A percentile compares a stretch with the other conserved stretches of the same genome.
Conservation (phyloP, 1,140 invertebrate species). For the Thalassaphorura encarpata region DNA sequence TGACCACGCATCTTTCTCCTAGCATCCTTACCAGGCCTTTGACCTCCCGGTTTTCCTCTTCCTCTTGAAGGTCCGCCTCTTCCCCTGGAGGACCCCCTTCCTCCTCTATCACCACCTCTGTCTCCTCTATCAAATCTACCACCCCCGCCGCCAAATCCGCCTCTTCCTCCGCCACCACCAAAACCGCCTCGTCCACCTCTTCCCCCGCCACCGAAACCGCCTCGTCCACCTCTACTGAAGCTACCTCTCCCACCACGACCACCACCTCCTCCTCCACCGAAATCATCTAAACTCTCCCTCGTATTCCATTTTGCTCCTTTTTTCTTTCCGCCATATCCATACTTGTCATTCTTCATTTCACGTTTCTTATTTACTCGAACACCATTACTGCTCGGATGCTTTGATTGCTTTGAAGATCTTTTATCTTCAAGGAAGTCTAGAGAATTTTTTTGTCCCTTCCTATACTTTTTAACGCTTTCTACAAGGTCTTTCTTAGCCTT, state of each 20-base stretch:
- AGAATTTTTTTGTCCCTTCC: constrained; percentile 67
- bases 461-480: constrained; percentile 73
- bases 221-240: background rate
- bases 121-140: background rate
- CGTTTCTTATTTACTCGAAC: constrained; percentile 32
- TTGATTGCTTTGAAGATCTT: constrained; percentile 13
- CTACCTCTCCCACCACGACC: constrained; percentile 14
- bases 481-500: constrained; percentile 52
- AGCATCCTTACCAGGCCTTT: background rate
- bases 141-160: background rate
- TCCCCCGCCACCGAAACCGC: constrained; percentile 28
- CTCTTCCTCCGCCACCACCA: constrained; percentile 4
- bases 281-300: constrained; percentile 49
- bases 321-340: constrained; percentile 94
- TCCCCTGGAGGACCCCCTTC: constrained; percentile 14
- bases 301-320: constrained; percentile 80
- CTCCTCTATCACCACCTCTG: constrained; percentile 2
- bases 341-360: constrained; percentile 71
- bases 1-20: no score
- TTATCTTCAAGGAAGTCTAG: constrained; percentile 71
- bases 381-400: constrained; percentile 4
- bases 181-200: constrained; percentile 8
- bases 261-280: constrained; percentile 14
- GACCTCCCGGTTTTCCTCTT: background rate
- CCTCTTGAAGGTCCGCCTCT: background rate